phyloP scores from a whole-genome alignment of 2,113 vertebrate genomes.

The Crotophaga sulcirostris region DNA sequence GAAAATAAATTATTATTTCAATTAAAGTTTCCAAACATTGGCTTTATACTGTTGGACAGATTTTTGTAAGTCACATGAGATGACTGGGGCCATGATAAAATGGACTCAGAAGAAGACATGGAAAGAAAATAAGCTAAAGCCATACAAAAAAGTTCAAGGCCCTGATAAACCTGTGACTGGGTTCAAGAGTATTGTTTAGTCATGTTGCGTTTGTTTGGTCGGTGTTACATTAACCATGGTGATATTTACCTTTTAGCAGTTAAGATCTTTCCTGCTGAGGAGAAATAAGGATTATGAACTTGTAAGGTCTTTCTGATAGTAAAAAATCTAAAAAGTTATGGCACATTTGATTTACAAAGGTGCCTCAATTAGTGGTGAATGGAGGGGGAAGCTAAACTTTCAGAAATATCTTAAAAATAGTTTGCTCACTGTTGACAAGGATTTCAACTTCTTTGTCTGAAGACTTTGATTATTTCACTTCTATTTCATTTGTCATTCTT shows the following conservation, averaged over 20 bases:
- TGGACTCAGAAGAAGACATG: not conserved
- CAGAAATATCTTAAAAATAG: not conserved
- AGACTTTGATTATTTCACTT: not conserved
- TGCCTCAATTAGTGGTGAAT: not conserved
- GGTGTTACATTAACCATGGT: not conserved
- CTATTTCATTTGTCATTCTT: not conserved
- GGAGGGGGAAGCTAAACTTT: not conserved
- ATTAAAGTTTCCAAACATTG: not conserved
- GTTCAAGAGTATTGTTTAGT: not conserved
- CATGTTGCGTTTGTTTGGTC: not conserved
- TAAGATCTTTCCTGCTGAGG: not conserved
- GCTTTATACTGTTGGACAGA: not conserved
- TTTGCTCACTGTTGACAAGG: not conserved
- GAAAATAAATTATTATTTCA: slow-evolving; percentile 32
- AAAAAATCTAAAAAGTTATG: not conserved
- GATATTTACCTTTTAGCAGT: not conserved
- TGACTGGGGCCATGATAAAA: not conserved
- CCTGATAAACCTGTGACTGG: not conserved
- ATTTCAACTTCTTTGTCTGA: not conserved
- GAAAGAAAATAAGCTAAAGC: not conserved
- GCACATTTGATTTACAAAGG: not conserved
- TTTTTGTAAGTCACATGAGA: not conserved
- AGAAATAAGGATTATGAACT: not conserved
- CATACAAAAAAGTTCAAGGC: not conserved
- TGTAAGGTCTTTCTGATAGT: not conserved